Evolutionary conservation across 1,140 invertebrate species (phyloP).

Genomic region (Trialeurodes vaporariorum): DNA sequence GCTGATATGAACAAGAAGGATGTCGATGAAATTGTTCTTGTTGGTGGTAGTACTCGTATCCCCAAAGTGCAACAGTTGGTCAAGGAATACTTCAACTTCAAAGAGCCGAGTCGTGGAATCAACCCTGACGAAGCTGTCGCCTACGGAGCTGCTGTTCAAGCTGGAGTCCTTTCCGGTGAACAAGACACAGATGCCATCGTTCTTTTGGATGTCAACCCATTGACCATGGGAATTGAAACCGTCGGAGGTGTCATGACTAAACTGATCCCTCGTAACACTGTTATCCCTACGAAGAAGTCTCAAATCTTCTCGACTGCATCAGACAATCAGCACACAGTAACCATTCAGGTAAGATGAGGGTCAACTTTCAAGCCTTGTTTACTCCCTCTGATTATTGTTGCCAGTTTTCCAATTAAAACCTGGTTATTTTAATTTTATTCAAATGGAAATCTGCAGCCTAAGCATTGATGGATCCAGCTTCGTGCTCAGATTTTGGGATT

Average conservation of each 20-base stretch:
- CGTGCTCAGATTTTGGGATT: no score
- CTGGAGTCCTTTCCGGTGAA: conserved; percentile 79
- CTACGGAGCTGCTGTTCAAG: conserved; percentile 97
- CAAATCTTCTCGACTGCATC: conserved; percentile 99
- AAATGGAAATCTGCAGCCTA: no score
- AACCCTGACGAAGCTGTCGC: conserved; percentile 98
- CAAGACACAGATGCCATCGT: conserved; percentile 94
- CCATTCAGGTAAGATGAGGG: conserved; percentile 77
- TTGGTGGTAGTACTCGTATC: conserved; percentile 97
- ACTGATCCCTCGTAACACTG: conserved; percentile 93
- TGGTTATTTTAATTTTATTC: no score
- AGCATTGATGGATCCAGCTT: no score
- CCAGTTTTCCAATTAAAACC: no score
- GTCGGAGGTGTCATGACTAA: conserved; percentile 99
- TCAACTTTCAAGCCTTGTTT: no score
- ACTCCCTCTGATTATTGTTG: no score
- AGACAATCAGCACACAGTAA: conserved; percentile 98
- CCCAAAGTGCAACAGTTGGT: conserved; percentile 98
- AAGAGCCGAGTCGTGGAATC: conserved; percentile 90
- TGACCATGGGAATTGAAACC: conserved; percentile 98
- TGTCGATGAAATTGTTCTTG: conserved; percentile 96
- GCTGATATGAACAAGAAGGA: conserved; percentile 98
- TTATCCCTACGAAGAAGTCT: conserved; percentile 99
- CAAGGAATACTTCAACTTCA: conserved; percentile 94
- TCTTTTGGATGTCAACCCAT: conserved; percentile 92